These are phyloP conservation scores for Pseudorhombus dupliciocellatus DNA, from an alignment of 2,113 vertebrate species.

Conservation along the genomic window DNA sequence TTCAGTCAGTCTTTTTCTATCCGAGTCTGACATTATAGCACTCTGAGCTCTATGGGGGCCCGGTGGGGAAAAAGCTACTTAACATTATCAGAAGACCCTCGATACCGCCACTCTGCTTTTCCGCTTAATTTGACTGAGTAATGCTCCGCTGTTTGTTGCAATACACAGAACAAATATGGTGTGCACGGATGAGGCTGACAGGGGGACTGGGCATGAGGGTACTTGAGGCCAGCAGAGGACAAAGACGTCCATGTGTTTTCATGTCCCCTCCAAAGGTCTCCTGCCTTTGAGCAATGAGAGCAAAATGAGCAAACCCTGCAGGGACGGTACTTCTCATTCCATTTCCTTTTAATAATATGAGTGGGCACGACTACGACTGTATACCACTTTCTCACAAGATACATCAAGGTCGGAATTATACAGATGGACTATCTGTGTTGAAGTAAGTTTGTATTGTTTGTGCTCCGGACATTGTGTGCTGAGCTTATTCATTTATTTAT, in stretches of 20 bases:
- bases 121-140: slow-evolving; percentile 32
- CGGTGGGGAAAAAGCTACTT: slow-evolving; percentile 32
- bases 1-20: slow-evolving; percentile 10
- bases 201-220: slow-evolving; percentile 1
- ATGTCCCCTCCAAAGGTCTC: slow-evolving; percentile 16
- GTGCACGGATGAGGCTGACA: neutral
- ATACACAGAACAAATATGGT: slow-evolving; percentile 24
- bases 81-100: slow-evolving; percentile 36
- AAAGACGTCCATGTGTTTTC: slow-evolving; percentile 36
- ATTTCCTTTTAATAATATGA: neutral
- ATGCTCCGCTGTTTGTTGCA: slow-evolving; percentile 17
- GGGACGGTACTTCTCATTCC: neutral
- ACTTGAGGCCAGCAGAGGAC: slow-evolving; percentile 25
- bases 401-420: neutral
- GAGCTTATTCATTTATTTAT: too few relatives aligned
- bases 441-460: neutral
- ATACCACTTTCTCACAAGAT: neutral
- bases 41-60: neutral
- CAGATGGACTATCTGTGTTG: neutral
- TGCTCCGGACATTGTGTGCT: too few relatives aligned
- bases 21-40: slow-evolving; percentile 31
- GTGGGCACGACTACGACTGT: neutral
- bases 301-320: neutral
- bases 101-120: slow-evolving; percentile 27
- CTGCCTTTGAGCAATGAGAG: slow-evolving; percentile 8